Evolutionary conservation across 2,797 vertebrate genomes (phyloP).

Genomic region (Alouatta caraya): DNA sequence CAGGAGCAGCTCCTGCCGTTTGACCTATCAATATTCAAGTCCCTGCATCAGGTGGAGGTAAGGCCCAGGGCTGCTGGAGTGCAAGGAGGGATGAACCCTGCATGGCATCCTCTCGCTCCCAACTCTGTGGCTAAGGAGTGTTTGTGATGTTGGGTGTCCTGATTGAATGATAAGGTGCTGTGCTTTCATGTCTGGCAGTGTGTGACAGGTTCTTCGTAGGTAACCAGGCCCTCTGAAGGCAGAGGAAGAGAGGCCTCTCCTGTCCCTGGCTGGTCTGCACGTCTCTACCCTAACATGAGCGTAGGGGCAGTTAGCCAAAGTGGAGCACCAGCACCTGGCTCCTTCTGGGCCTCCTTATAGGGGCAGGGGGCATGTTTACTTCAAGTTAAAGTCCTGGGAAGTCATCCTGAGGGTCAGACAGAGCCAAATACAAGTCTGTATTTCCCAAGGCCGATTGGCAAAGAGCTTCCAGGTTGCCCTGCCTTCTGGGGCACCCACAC

Average conservation of each 20-base stretch:
- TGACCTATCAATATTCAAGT: slow-evolving; percentile 96
- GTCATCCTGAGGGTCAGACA: not conserved
- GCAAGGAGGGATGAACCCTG: not conserved
- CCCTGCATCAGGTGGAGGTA: slow-evolving; percentile 97
- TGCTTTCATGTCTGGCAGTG: not conserved
- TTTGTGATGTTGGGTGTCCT: not conserved
- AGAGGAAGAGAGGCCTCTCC: not conserved
- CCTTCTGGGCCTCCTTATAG: not conserved
- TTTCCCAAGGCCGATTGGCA: not conserved
- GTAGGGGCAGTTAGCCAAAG: not conserved
- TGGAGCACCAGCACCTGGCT: not conserved
- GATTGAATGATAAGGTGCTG: not conserved
- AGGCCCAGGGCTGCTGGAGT: not conserved
- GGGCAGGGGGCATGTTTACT: not conserved
- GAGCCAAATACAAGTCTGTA: not conserved
- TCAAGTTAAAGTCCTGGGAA: not conserved
- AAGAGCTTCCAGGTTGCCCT: not conserved
- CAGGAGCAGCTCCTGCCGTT: slow-evolving; percentile 92
- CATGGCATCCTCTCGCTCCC: not conserved
- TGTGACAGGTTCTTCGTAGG: not conserved
- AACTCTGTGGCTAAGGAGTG: not conserved
- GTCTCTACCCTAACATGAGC: not conserved
- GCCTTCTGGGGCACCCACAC: not conserved
- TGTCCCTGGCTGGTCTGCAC: not conserved
- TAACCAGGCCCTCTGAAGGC: not conserved